These are phyloP conservation scores for Channa argus DNA, from an alignment of 2,113 vertebrate genomes.

Conservation along the genomic window DNA sequence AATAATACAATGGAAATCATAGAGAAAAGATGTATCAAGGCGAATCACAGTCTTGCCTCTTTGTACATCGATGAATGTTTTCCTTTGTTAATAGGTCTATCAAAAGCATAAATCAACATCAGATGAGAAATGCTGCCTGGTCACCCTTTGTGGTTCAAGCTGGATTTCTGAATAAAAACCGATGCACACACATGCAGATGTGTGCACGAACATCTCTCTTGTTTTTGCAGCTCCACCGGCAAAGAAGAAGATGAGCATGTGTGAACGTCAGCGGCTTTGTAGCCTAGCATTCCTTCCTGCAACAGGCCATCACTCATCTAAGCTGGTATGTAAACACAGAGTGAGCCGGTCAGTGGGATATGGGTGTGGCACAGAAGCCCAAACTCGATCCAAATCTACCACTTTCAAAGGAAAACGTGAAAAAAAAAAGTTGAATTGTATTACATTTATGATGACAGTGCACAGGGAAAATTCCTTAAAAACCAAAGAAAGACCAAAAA, in stretches of 20 bases:
- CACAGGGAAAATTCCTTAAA: neutral
- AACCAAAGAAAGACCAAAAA: too few relatives aligned
- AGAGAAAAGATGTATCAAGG: constrained; percentile 65
- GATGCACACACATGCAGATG: neutral
- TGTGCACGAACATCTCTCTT: constrained; percentile 22
- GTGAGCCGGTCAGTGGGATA: constrained; percentile 50
- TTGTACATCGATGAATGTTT: constrained; percentile 52
- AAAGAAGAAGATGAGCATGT: constrained; percentile 35
- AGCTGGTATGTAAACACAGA: constrained; percentile 76
- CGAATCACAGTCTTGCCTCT: constrained; percentile 53
- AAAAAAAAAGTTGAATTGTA: neutral
- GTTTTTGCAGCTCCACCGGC: constrained; percentile 16
- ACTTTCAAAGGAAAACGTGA: neutral
- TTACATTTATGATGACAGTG: neutral
- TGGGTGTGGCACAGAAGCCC: constrained; percentile 53
- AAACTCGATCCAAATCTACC: constrained; percentile 37
- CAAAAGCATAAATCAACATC: constrained; percentile 41
- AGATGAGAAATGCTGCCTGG: constrained; percentile 43
- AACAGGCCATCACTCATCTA: constrained; percentile 67
- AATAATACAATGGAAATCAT: constrained; percentile 70
- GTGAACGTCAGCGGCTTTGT: constrained; percentile 56
- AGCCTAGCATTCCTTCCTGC: constrained; percentile 62
- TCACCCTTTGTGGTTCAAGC: constrained; percentile 30
- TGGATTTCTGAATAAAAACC: constrained; percentile 34
- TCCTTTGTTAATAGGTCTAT: constrained; percentile 66